Conservation (phyloP, 1,140 invertebrate species). For the Lepidurus couesii region DNA sequence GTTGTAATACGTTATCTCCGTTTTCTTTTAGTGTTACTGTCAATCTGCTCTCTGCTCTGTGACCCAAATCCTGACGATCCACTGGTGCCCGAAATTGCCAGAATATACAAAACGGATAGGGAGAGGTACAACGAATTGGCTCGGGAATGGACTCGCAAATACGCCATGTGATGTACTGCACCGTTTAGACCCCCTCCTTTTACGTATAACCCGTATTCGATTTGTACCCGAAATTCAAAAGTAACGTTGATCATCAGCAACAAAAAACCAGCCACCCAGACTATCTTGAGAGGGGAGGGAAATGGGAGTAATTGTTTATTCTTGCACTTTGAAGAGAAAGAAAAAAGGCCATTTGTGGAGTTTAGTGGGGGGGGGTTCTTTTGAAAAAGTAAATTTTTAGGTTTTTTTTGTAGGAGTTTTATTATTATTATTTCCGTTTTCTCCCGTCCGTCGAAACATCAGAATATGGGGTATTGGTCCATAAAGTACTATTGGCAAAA, state of each 20-base stretch:
- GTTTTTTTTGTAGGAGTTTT: background rate
- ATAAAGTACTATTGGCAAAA: background rate
- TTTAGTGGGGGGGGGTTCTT: background rate
- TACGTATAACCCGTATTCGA: conserved; percentile 19
- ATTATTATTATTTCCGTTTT: background rate
- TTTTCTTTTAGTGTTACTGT: conserved; percentile 81
- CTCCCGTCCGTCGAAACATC: background rate
- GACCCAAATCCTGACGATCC: conserved; percentile 99
- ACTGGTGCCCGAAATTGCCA: conserved; percentile 96
- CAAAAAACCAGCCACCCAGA: conserved; percentile 5
- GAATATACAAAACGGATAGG: conserved; percentile 98
- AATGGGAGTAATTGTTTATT: conserved; percentile 16
- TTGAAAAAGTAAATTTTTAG: background rate
- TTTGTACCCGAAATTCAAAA: conserved; percentile 19
- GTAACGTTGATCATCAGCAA: conserved; percentile 14
- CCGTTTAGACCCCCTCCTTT: conserved; percentile 12
- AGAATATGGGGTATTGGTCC: background rate
- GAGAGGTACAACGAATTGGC: conserved; percentile 98
- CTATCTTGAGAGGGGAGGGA: conserved; percentile 7
- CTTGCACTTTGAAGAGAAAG: conserved; percentile 1
- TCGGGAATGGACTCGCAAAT: conserved; percentile 98
- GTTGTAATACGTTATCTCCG: conserved; percentile 41
- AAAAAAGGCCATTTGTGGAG: background rate
- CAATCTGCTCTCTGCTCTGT: conserved; percentile 97
- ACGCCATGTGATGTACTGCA: conserved; percentile 82